These are phyloP conservation scores for Balanococcus diminutus DNA, from an alignment of 2,888 invertebrate genomes.

Conservation along the genomic window DNA sequence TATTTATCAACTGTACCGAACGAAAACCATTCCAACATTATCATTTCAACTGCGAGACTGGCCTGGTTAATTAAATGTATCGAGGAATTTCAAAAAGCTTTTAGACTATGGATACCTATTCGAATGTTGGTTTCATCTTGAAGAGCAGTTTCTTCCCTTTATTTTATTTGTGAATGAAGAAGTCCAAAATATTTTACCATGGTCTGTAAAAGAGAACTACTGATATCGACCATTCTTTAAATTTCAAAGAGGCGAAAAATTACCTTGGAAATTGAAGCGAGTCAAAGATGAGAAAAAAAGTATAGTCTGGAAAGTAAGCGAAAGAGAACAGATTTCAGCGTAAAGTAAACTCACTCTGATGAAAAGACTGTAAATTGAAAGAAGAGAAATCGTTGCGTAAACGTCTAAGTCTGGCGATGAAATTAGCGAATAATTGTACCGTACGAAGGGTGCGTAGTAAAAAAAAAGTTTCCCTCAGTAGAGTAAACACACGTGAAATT, in stretches of 20 bases:
- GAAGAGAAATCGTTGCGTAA: slow-evolving; percentile 9
- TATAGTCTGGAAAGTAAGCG: no score
- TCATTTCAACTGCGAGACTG: not conserved
- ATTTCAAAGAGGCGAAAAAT: no score
- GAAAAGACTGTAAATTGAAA: slow-evolving; percentile 11
- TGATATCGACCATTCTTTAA: no score
- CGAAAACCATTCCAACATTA: not conserved
- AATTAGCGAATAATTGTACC: slow-evolving; percentile 20
- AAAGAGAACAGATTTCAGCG: not conserved
- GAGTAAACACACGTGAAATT: slow-evolving; percentile 9
- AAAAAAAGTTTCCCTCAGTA: not conserved
- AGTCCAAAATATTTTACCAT: no score
- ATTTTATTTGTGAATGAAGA: no score
- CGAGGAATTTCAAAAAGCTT: not conserved
- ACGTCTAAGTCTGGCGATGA: not conserved
- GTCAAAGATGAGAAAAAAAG: no score
- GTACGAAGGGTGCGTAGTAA: not conserved
- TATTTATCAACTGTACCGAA: not conserved
- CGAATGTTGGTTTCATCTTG: not conserved
- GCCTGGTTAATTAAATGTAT: not conserved
- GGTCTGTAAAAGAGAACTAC: no score
- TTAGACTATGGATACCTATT: not conserved
- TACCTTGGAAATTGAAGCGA: no score
- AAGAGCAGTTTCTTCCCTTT: no score
- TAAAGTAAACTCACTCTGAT: not conserved